phyloP scores from a whole-genome alignment of 2,888 invertebrate species.

The Apamea monoglypha region DNA sequence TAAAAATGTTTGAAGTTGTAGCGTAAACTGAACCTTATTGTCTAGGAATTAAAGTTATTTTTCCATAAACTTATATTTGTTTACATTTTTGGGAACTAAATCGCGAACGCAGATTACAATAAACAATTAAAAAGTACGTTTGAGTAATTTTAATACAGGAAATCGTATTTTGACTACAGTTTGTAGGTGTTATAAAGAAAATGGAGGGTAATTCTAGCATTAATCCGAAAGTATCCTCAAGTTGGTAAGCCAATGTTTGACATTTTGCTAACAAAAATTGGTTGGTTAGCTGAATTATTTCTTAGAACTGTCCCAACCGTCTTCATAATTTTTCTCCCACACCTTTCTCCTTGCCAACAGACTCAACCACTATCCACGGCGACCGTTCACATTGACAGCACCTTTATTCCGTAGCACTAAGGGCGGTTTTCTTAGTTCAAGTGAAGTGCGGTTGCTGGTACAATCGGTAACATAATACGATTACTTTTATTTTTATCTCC shows the following conservation, averaged over 20 bases:
- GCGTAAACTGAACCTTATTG: no score
- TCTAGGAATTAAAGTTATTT: no score
- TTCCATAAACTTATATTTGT: no score
- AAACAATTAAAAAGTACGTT: no score
- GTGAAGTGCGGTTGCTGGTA: constrained; percentile 16
- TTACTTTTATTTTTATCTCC: constrained; percentile 55
- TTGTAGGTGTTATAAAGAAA: not conserved
- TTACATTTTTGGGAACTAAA: no score
- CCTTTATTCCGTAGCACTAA: not conserved
- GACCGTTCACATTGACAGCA: not conserved
- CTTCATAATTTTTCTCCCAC: not conserved
- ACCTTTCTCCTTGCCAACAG: constrained; percentile 7
- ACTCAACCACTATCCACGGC: no score
- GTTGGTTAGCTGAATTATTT: not conserved
- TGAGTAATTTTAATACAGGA: no score
- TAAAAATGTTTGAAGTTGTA: no score
- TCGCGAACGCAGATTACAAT: no score
- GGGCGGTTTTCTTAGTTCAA: not conserved
- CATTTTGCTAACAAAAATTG: not conserved
- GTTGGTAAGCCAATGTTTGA: not conserved
- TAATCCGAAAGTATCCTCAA: not conserved
- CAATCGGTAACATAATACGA: constrained; percentile 66
- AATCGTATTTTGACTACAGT: no score
- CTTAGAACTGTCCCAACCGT: not conserved
- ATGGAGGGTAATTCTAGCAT: not conserved